Conservation (phyloP, 2,888 invertebrate genomes). For the Stenodema calcarata region DNA sequence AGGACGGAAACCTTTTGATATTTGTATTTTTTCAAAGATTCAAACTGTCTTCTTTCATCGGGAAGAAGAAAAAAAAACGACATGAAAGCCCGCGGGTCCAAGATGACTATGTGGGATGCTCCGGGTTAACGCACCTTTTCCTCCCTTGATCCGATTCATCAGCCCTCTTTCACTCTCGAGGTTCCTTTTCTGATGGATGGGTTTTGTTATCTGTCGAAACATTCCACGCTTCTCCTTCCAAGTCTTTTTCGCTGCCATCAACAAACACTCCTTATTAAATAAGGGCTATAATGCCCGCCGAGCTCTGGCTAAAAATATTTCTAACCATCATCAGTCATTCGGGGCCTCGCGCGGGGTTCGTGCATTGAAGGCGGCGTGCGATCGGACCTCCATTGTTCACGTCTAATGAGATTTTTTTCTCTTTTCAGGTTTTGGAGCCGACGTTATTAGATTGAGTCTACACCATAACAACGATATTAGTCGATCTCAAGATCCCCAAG, state of each 20-base stretch:
- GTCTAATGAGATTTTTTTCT: conserved; percentile 40
- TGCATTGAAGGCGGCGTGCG: conserved; percentile 35
- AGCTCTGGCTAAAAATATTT: conserved; percentile 29
- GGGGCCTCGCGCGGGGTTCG: not conserved
- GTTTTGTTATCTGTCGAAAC: conserved; percentile 44
- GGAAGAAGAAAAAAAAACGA: not conserved
- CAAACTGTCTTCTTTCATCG: not conserved
- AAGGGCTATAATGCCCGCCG: conserved; percentile 39
- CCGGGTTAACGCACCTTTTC: conserved; percentile 26
- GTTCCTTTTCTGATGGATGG: conserved; percentile 30
- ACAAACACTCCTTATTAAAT: conserved; percentile 47
- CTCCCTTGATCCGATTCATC: conserved; percentile 40
- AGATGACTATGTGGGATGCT: conserved; percentile 1
- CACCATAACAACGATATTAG: not conserved
- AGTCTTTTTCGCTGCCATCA: conserved; percentile 35
- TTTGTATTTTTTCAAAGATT: not conserved
- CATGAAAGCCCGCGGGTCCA: not conserved
- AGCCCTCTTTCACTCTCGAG: conserved; percentile 29
- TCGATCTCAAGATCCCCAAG: not conserved
- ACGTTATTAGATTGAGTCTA: conserved; percentile 7
- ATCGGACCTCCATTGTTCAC: conserved; percentile 35
- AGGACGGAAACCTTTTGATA: not conserved
- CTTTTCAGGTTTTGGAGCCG: conserved; percentile 6
- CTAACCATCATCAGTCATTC: conserved; percentile 35
- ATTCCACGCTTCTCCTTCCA: conserved; percentile 31